Base-by-base conservation (phyloP, 2,797 vertebrate genomes). In the Scolopax rusticola region DNA sequence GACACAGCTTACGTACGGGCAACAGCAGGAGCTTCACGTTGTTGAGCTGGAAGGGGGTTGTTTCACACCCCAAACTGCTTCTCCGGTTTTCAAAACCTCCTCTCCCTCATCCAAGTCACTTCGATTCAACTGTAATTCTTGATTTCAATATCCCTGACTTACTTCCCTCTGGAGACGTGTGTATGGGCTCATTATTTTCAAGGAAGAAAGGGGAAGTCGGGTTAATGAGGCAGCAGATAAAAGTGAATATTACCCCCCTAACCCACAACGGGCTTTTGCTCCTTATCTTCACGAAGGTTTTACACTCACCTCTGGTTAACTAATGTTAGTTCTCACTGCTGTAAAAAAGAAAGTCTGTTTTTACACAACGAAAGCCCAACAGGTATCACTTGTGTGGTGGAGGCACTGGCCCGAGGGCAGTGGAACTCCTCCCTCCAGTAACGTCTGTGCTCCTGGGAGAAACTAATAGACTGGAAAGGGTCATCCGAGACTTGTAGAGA, bases 291-390 rank as follows among this genome's bases (percentile, higher is more conserved):
- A 32, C 65, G 4, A 15, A 61, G 73, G 20, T 57, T 85, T 92
- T 85, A 75, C 50, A 8, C 27, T 94, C 80, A 20, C 69, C 83
- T 80, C 61, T 21, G 53, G 36, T 63, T 87, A 85, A 50, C 64
- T 75, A 8, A 48, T 25, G 57, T 17, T 21, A 78, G 76, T 71
- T 93, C 89, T 87, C 87, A 85, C 59, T 87, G 85, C 38, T 73
- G 91, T 93, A 86, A 95, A 96, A 96, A 64, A 90, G 87, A 94
- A 96, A 96, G 95, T 54, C 53, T 4, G 47, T 83, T 96, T 88
- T 94, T 78, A 93, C 94, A 90, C 84, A 68, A 81, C 15, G 89
- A 93, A 91, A 97, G 89, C 71, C 82, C 80, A 90, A 67, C 60
- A 25, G 23, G 82, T 64, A 68, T 63, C 87, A 71, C 81, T 60